Evolutionary conservation across 2,113 vertebrate species (phyloP), one percentile per base, ranked within the genome.

Genomic region (Oreochromis niloticus): DNA sequence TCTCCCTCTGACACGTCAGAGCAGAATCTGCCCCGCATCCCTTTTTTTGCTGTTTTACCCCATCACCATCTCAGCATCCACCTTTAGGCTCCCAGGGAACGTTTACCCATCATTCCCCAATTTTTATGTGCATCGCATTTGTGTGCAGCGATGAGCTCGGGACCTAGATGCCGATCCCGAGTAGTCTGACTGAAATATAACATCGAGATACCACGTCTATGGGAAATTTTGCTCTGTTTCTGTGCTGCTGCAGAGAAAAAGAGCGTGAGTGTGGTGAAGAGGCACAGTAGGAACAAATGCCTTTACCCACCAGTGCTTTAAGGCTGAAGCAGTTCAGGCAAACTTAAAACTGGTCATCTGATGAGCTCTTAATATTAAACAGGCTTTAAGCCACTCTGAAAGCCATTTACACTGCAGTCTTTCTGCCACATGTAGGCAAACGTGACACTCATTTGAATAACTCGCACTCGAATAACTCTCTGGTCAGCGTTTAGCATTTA

Each of bases 401-500:
- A 83, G 73, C 43, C 81, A 59, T 87, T 87, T 73, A 41, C 30
- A 7, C 54, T 43, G 84, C 86, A 84, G 84, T 57, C 56, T 75
- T 90, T 84, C 56, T 85, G 30, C 81, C 66, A 66, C 54, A 86
- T 87, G 75, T 59, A 39, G 83, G 83, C 59, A 86, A 85, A 87
- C 78, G 87, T 78, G 87, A 86, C 83, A 81, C 80, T 87, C 71
- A 87, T 91, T 91, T 90, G 50, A 92, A 83, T 81, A 89, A 89
- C 82, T 86, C 50, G 5, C 88, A 85, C 79, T 91, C n/a, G 6
- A 89, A 82, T 57, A 90, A 73, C 61, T 88, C 90, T 90, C 88
- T 66, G 88, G 91, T 94, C 91, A 91, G 87, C 80, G n/a, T 84
- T 89, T 87, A 90, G 71, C 66, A 71, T 90, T 88, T 55, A 88